phyloP scores from a whole-genome alignment of 2,797 vertebrate genomes.

The Phylloscopus collybita region DNA sequence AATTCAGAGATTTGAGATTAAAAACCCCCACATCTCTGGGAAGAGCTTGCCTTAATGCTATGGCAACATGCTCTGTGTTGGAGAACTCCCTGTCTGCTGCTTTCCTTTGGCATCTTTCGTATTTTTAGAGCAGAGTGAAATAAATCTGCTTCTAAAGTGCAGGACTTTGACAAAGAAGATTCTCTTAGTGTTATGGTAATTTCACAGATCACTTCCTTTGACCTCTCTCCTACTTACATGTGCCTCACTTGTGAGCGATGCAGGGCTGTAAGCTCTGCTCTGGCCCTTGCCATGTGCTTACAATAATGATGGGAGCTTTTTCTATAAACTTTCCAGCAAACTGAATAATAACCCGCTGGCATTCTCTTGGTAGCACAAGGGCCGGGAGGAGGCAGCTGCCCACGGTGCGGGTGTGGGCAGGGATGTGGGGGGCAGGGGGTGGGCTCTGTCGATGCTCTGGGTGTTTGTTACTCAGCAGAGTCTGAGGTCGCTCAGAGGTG shows the following conservation, averaged over 20 bases:
- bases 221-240: neutral
- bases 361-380: neutral
- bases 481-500: neutral
- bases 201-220: neutral
- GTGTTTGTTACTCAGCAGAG: accelerated
- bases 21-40: neutral
- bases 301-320: neutral
- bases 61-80: neutral
- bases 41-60: neutral
- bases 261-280: neutral
- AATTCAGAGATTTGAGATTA: neutral
- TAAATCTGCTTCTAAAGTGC: neutral
- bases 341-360: accelerated
- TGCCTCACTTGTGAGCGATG: neutral
- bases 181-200: neutral
- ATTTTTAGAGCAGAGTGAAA: neutral
- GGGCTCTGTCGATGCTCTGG: neutral
- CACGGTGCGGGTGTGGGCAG: too few species aligned
- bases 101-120: neutral
- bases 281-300: accelerated
- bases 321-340: neutral
- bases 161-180: neutral
- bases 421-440: too few species aligned
- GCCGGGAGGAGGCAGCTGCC: neutral
- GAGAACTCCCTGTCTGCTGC: neutral